Base-by-base conservation (phyloP, 2,113 vertebrate genomes). In the Vireo altiloquus region DNA sequence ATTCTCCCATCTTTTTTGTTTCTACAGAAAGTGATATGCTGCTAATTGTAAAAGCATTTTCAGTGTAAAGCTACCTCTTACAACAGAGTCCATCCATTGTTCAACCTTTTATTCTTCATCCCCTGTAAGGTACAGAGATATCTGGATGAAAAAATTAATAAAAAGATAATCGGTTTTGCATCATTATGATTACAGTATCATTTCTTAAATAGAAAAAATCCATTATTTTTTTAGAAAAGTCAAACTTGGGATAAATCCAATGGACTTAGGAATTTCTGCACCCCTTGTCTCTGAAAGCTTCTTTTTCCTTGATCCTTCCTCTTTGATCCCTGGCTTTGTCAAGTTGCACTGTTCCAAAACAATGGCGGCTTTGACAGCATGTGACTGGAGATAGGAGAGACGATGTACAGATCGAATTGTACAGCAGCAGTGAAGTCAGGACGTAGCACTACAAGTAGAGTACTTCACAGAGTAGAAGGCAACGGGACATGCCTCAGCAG, bases 371-470 rank as follows among this genome's bases (percentile, higher is more conserved):
- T 30, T 78, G 46, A 57, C 50, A 87, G 56, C 20, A 18, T 4
- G 1, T 53, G 56, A 40, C 69, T 40, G 39, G n/a, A 65, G 37
- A 25, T 5, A 28, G 31, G 28, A 83, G 8, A 37, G 19, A n/a
- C 0, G 0, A 42, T 20, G 8, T 2, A 28, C 3, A 66, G 23
- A n/a, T 50, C 23, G 63, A 87, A 75, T 7, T 68, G 42, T 25
- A 70, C 25, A 27, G 42, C 16, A 82, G 15, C 60, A 70, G 59
- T 18, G 14, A 53, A 85, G 39, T 71, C 61, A 82, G 52, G 24
- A 78, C 65, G 25, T 70, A 42, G 54, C 15, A 87, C 37, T 16
- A 22, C 17, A 57, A 65, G 37, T 37, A 15, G 31, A 59, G 31
- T 63, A 39, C 39, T 65, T 49, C 64, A 65, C 40, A 64, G n/a